These are phyloP conservation scores for Diplazon laetatorius DNA, from an alignment of 2,888 invertebrate genomes.

Conservation along the genomic window DNA sequence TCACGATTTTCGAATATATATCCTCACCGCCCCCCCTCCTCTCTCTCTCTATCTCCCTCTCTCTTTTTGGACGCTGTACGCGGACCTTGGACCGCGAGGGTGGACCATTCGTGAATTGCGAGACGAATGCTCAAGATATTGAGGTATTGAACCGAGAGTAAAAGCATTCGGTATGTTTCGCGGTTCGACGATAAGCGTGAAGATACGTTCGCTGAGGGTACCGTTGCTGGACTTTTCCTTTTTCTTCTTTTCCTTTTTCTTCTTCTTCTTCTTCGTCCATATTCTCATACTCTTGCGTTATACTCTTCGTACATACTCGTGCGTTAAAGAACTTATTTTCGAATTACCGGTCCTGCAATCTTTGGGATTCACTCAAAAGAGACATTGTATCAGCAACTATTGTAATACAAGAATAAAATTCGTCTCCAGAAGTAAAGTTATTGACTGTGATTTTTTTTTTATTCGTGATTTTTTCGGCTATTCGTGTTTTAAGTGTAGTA, in stretches of 20 bases:
- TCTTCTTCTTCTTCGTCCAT: constrained; percentile 28
- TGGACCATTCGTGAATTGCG: constrained; percentile 27
- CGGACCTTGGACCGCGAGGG: constrained; percentile 29
- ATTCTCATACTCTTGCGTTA: background rate
- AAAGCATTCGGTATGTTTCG: constrained; percentile 68
- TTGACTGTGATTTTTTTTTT: too few species aligned
- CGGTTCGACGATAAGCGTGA: constrained; percentile 62
- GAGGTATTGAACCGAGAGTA: constrained; percentile 57
- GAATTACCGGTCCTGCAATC: constrained; percentile 13
- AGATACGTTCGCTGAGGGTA: constrained; percentile 51
- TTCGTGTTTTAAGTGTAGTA: background rate
- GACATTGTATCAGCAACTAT: background rate
- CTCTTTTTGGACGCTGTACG: background rate
- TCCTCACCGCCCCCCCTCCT: constrained; percentile 25
- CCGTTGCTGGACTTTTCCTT: constrained; percentile 9
- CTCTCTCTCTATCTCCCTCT: constrained; percentile 1
- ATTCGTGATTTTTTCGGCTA: background rate
- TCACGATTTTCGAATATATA: constrained; percentile 44
- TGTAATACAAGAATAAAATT: background rate
- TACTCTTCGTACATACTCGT: background rate
- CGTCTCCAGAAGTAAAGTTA: background rate
- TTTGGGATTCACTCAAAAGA: constrained; percentile 10
- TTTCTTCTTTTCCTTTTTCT: background rate
- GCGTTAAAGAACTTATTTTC: constrained; percentile 15
- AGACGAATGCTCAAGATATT: constrained; percentile 63